These are phyloP conservation scores for Echinarachnius parma DNA, from an alignment of 53 echinoderm and acorn worm species.

Conservation along the genomic window DNA sequence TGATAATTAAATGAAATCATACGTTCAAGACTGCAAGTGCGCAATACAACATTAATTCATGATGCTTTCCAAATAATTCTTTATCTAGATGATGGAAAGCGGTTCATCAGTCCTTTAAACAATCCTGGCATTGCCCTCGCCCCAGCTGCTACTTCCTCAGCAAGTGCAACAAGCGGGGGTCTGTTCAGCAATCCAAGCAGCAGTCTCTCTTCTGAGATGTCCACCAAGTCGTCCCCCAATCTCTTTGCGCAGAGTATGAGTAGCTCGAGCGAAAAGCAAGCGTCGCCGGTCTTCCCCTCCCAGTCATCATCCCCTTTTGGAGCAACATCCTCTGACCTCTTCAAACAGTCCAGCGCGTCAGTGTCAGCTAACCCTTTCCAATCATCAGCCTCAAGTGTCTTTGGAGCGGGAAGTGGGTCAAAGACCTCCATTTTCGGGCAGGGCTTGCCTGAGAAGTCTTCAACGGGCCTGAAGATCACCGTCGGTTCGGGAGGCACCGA, in stretches of 20 bases:
- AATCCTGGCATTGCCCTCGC: conserved; percentile 3
- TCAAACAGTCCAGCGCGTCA: conserved; percentile 12
- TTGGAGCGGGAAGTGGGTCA: not conserved
- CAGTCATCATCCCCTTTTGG: conserved; percentile 9
- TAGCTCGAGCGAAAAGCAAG: not conserved
- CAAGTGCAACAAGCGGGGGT: not conserved
- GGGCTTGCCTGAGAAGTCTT: no score
- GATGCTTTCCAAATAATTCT: no score
- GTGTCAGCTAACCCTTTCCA: not conserved
- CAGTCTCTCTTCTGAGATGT: not conserved
- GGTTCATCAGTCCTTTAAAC: conserved; percentile 32
- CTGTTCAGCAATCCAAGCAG: conserved; percentile 27
- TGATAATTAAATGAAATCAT: no score
- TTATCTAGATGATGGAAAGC: conserved; percentile 8
- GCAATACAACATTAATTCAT: no score
- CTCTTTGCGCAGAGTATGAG: not conserved
- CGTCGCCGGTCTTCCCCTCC: not conserved
- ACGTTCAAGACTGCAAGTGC: no score
- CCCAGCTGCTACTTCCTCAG: not conserved
- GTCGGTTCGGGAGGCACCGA: conserved; percentile 15
- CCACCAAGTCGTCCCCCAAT: no score
- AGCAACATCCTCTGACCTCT: conserved; percentile 2
- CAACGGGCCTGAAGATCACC: not conserved
- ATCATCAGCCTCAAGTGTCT: conserved; percentile 4
- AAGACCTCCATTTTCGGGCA: conserved; percentile 6